These are phyloP conservation scores for Setophaga kirtlandii DNA, from an alignment of 2,113 vertebrate genomes.

Conservation along the genomic window DNA sequence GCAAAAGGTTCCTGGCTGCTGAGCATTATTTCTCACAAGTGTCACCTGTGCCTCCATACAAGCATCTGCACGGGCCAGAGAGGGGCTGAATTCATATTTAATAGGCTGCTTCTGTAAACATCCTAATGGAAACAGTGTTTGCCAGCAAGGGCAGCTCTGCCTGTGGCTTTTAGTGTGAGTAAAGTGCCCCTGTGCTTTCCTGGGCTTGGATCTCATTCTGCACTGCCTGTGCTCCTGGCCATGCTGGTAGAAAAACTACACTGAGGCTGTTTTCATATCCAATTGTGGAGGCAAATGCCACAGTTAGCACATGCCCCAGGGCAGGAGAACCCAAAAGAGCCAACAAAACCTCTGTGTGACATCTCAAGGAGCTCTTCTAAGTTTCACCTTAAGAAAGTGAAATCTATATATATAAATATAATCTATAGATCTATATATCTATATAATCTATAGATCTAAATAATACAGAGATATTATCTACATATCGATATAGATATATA, in stretches of 20 bases:
- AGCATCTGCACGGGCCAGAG: not conserved
- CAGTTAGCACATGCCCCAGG: not conserved
- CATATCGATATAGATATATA: too few species aligned
- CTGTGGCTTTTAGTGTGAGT: not conserved
- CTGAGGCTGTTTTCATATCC: not conserved
- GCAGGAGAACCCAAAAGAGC: not conserved
- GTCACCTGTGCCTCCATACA: not conserved
- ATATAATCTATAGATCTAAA: too few species aligned
- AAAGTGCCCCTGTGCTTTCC: not conserved
- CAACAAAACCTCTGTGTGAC: not conserved
- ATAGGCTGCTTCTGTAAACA: not conserved
- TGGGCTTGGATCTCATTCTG: not conserved
- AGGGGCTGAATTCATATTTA: not conserved
- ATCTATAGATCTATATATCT: too few species aligned
- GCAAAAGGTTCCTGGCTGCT: not conserved
- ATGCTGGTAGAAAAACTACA: not conserved
- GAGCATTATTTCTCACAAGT: not conserved
- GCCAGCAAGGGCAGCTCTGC: not conserved
- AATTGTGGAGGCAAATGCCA: fast-evolving
- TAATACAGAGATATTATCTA: too few species aligned
- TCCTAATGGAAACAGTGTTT: not conserved
- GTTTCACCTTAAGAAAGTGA: not conserved
- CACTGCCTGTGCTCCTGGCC: not conserved
- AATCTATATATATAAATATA: too few species aligned
- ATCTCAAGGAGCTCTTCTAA: not conserved